Evolutionary conservation across 2,113 vertebrate genomes (phyloP), one percentile per base, ranked within the genome.

Genomic region (Mystacornis crossleyi): DNA sequence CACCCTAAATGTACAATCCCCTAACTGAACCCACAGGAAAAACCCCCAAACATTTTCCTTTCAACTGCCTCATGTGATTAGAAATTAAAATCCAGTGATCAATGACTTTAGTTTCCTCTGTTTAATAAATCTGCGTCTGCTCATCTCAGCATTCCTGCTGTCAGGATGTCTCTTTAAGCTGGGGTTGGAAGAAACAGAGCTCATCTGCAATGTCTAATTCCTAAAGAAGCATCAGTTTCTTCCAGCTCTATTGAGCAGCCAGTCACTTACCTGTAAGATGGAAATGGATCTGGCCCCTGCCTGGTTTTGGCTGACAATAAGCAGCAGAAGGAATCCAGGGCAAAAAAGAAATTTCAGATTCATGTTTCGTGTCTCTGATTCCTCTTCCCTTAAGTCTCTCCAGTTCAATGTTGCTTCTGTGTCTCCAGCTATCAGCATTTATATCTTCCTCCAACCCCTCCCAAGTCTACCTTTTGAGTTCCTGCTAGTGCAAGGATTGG

Each of bases 181-280:
- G 25, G 24, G 8, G 3, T 26, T 82, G 58, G 81, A 80, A 78
- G 62, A 60, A 87, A 34, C 1, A 1, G 45, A 77, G n/a, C 10
- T 65, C 48, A 86, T 60, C 61, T 74, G 60, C 38, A 4, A 1
- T 29, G 34, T 45, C 55, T 43, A 10, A 78, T 12, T 53, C 58
- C 43, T 71, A 54, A 66, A 61, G 45, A 82, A 77, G 18, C 50
- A 78, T 65, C 57, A 83, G 42, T 51, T 69, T 23, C 65, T 43
- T 34, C 42, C 51, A 40, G 34, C 53, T 82, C 87, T 58, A 0
- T 12, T 25, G 58, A 94, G 84, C 81, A 92, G 81, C 42, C 75
- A 33, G 53, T 60, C 73, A 88, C 97, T 97, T 94, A 98, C 98
- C 97, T 98, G 96, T 12, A 96, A 84, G 77, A 66, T 95, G 72